phyloP scores from a whole-genome alignment of 2,113 vertebrate species.

The Monarcha castaneiventris region DNA sequence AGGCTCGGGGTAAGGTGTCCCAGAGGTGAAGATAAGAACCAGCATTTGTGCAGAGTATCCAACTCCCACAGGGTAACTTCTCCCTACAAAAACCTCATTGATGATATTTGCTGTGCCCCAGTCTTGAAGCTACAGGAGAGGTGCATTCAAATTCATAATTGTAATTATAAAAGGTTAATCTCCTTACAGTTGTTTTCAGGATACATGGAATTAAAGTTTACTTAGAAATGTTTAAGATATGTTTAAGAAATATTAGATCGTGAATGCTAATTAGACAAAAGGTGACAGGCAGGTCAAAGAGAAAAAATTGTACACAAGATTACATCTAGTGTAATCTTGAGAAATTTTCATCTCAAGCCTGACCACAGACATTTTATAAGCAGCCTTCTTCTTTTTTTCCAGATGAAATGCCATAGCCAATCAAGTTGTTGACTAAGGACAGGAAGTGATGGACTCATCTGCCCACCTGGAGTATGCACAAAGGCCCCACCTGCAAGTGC shows the following conservation, averaged over 20 bases:
- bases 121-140: not conserved
- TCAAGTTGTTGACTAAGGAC: not conserved
- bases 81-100: not conserved
- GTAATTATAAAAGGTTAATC: not conserved
- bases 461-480: not conserved
- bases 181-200: not conserved
- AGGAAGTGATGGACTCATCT: not conserved
- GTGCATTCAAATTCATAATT: not conserved
- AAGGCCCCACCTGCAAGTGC: not conserved
- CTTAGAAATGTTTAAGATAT: not conserved
- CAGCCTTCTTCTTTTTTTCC: not conserved
- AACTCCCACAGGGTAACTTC: too few relatives aligned
- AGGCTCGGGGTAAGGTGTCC: too few relatives aligned
- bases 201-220: not conserved
- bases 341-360: conserved; percentile 26
- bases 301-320: not conserved
- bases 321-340: not conserved
- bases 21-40: too few relatives aligned
- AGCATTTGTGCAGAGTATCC: too few relatives aligned
- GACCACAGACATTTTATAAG: not conserved
- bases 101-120: too few relatives aligned
- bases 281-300: not conserved
- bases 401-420: not conserved
- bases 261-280: not conserved
- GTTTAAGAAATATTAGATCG: not conserved